Percentiles rank a stretch among this genome's conserved stretches.
Evolutionary conservation across 92 coral and sea anemone genomes (phyloP).

Genomic region (Parazoanthus atlanticus): DNA sequence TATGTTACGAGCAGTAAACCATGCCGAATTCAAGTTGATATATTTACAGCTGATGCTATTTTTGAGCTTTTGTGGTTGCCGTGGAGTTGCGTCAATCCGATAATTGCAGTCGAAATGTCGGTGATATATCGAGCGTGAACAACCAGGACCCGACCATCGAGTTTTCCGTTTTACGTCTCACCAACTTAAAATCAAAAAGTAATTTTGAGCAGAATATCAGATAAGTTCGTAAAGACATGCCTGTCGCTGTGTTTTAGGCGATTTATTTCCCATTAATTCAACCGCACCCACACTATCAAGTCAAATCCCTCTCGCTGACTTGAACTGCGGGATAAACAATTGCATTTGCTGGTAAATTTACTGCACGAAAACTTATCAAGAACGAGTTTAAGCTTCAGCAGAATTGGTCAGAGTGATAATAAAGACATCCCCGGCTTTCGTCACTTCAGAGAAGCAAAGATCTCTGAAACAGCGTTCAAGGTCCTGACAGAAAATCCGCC

Average conservation of each 20-base stretch:
- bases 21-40: no score
- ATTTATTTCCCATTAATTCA: slow-evolving; percentile 12
- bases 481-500: slow-evolving; percentile 7
- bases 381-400: not conserved
- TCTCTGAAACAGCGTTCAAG: slow-evolving; percentile 2
- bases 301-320: not conserved
- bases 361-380: not conserved
- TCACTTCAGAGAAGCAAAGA: not conserved
- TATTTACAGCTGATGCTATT: not conserved
- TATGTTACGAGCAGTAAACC: no score
- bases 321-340: slow-evolving; percentile 20
- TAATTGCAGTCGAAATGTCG: not conserved
- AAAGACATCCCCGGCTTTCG: not conserved
- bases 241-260: not conserved
- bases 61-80: not conserved
- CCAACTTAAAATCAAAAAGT: not conserved
- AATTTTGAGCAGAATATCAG: not conserved
- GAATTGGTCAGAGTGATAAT: not conserved
- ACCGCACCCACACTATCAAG: slow-evolving; percentile 33
- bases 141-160: not conserved
- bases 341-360: not conserved
- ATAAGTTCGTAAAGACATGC: not conserved
- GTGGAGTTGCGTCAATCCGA: not conserved
- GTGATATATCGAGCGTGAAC: not conserved
- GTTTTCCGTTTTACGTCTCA: not conserved